These are phyloP conservation scores for Tamias sibiricus DNA, from an alignment of 2,113 vertebrate genomes.

Conservation along the genomic window DNA sequence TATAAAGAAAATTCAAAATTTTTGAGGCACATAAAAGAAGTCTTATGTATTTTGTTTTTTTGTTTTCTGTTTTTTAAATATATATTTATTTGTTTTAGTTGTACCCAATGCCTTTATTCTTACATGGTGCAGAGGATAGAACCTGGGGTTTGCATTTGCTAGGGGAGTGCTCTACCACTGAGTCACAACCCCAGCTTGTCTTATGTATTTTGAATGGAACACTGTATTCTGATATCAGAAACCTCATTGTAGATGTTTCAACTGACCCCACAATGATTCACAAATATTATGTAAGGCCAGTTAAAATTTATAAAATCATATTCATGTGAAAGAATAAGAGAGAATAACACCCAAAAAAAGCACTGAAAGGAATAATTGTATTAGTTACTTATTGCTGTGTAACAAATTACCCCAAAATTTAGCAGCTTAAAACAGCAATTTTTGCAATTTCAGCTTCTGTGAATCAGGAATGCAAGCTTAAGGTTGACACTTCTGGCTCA, in stretches of 20 bases:
- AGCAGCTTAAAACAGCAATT: background rate
- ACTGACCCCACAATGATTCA: background rate
- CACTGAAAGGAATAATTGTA: background rate
- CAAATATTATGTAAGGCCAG: background rate
- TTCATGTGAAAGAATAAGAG: background rate
- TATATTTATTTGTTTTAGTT: too few relatives aligned
- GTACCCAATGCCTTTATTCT: too few relatives aligned
- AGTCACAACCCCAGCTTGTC: too few relatives aligned
- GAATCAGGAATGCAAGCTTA: background rate
- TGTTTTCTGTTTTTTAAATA: too few relatives aligned
- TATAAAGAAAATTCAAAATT: constrained; percentile 62
- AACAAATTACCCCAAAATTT: background rate
- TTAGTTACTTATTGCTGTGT: background rate
- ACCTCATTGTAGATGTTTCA: background rate
- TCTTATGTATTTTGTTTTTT: background rate
- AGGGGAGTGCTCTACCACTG: too few relatives aligned
- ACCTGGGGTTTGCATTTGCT: too few relatives aligned
- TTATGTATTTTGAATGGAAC: constrained; percentile 1
- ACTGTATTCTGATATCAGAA: background rate
- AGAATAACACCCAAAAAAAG: background rate
- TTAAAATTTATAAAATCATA: constrained; percentile 3
- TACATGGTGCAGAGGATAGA: too few relatives aligned
- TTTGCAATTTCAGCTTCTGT: background rate
- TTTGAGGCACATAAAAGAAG: background rate
- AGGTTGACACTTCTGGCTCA: background rate